A percentile compares a stretch with the other conserved stretches of the same genome.
Conservation (phyloP, 2,797 vertebrate species). For the Alauda arvensis region DNA sequence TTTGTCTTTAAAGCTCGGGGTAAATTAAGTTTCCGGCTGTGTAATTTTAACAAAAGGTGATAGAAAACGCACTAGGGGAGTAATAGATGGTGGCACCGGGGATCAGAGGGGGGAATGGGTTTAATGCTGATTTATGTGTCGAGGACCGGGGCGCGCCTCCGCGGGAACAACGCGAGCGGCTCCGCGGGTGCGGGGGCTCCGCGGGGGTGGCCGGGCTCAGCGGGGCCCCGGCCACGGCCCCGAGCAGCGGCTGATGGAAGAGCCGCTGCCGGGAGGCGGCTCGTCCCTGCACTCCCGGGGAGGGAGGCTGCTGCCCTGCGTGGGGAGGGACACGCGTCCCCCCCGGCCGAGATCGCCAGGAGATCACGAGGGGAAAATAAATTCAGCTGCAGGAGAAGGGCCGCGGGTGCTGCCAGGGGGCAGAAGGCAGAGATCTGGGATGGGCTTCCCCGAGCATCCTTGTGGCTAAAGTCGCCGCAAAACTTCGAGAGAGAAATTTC, state of each 20-base stretch:
- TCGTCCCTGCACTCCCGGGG: not conserved
- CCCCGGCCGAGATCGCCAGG: accelerated
- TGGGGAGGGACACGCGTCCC: not conserved
- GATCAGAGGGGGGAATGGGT: constrained; percentile 5
- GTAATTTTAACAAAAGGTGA: constrained; percentile 49
- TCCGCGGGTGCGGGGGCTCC: not conserved
- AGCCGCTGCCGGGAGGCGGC: not conserved
- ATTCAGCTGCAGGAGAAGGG: not conserved
- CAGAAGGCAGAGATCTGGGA: not conserved
- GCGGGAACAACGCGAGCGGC: not conserved
- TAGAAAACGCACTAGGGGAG: constrained; percentile 35
- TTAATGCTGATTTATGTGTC: constrained; percentile 14
- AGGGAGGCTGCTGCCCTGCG: not conserved
- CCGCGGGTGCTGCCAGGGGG: not conserved
- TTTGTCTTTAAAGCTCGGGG: constrained; percentile 35
- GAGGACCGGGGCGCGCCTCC: not conserved
- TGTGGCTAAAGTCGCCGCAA: not conserved
- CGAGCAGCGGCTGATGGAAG: not conserved
- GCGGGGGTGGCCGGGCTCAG: not conserved
- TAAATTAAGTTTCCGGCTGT: constrained; percentile 41
- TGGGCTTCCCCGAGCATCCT: not conserved
- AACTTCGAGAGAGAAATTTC: not conserved
- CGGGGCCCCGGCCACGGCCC: not conserved
- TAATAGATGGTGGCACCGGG: constrained; percentile 15
- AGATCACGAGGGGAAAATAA: accelerated